Base-by-base conservation (phyloP, 2,797 vertebrate species). In the Chaetophractus vellerosus region DNA sequence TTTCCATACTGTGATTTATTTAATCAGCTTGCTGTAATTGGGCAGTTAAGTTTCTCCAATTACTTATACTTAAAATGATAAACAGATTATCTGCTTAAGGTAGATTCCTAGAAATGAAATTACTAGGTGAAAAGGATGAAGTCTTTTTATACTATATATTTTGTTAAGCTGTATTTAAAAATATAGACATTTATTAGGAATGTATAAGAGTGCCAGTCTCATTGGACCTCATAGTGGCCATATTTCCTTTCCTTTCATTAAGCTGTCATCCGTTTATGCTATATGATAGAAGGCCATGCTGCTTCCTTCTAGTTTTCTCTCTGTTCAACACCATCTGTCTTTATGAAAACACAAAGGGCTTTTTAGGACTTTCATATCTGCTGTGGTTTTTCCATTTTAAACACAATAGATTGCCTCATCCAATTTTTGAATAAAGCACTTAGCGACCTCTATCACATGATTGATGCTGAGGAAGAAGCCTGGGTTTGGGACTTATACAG, bases 1-100 rank as follows among this genome's bases (percentile, higher is more conserved):
- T 63, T 38, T 75, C 41, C 66, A n/a, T 72, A 41, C 36, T 74
- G 6, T 69, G 45, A 83, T 90, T 68, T 94, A 84, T 90, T 87
- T 90, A 41, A 75, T 33, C 50, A 83, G 12, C n/a, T 3, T 52
- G 38, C 41, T 87, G 68, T 52, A 31, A 11, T 63, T 88, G 84
- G 71, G 23, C 36, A 84, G 61, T 92, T 59, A 83, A 26, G 23
- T 63, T 75, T 74, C 38, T 80, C 55, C 31, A 68, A 6, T 57
- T 68, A 36, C 36, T 63, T 74, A 59, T 1, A 75, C 2, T 74
- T 84, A 71, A 83, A 84, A 68, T 79, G 69, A 45, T 69, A 52
- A 61, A 19, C n/a, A 71, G 23, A 23, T 68, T 8, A 57, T 78
- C 48, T 57, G 5, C 50, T 92, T 93, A 72, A 71, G 33, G 31